These are phyloP conservation scores for Acanthosepion pharaonis DNA, from an alignment of 2,888 invertebrate genomes.

Conservation along the genomic window DNA sequence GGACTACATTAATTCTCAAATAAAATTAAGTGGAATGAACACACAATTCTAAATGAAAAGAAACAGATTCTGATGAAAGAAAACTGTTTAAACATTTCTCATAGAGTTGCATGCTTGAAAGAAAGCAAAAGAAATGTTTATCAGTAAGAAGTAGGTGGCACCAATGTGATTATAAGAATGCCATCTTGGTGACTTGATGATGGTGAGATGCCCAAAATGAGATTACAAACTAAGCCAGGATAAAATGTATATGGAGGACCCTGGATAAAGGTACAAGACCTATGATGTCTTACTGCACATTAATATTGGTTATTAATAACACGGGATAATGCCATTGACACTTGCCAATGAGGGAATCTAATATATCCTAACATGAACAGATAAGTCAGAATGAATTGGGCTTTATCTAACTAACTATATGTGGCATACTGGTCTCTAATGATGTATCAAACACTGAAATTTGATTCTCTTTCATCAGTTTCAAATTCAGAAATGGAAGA, in stretches of 20 bases:
- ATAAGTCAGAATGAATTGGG: conserved; percentile 12
- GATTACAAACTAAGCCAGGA: conserved; percentile 9
- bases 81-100: background rate
- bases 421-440: background rate
- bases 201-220: conserved; percentile 33
- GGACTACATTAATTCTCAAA: too few species aligned
- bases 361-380: background rate
- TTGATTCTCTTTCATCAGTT: conserved; percentile 13
- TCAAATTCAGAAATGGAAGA: conserved; percentile 4
- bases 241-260: background rate
- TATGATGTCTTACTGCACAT: conserved; percentile 2
- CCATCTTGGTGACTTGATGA: too few species aligned
- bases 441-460: background rate
- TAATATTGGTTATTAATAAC: conserved; percentile 33
- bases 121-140: background rate
- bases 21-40: too few species aligned
- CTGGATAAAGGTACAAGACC: conserved; percentile 5
- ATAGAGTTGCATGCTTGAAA: background rate
- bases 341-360: conserved; percentile 3
- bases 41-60: too few species aligned
- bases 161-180: background rate
- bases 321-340: background rate
- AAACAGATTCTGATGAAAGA: too few species aligned
- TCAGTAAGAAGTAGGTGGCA: background rate
- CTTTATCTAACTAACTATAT: background rate